Evolutionary conservation across 2,113 vertebrate species (phyloP), one percentile per base, ranked within the genome.

Genomic region (Urocolius indicus): DNA sequence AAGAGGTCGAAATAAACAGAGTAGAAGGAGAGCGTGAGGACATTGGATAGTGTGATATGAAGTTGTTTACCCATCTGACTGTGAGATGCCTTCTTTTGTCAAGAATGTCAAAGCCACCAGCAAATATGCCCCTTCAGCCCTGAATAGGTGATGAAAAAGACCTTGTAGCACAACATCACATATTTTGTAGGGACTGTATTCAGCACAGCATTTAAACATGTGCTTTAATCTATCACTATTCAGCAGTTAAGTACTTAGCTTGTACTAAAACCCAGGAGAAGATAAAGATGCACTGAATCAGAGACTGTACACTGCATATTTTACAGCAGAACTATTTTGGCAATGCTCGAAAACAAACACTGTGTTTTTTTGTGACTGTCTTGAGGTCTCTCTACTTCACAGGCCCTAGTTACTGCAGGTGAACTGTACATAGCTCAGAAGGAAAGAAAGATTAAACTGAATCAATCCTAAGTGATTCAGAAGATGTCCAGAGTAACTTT

Each of bases 171-270:
- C 16, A 77, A 57, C 58, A 76, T 72, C 27, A 68, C 76, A 49
- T 54, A 75, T 75, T 93, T 93, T 93, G 27, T 92, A 89, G 38
- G 61, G 49, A 41, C 6, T 43, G 5, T 75, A 46, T 78, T 89
- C 83, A 93, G 76, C 21, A 46, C 84, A 92, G 57, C 74, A 49
- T 90, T 96, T 81, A 90, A 90, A 88, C 4, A 0, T 61, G 34
- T 72, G 65, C 54, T 81, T 94, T 90, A 84, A 81, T 91, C 75
- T 93, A 22, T 83, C 69, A 80, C 66, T 84, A 79, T 87, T 87
- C 88, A 95, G 52, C 52, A 78, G 69, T 54, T 78, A 87, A 74
- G 58, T 84, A 63, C 83, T 77, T 89, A 86, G 62, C 80, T 94
- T 95, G 46, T 29, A 57, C 61, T 90, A 52, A 93, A 96, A 90